phyloP scores from a whole-genome alignment of 64 coral and sea anemone species.

The Pocillopora verrucosa region DNA sequence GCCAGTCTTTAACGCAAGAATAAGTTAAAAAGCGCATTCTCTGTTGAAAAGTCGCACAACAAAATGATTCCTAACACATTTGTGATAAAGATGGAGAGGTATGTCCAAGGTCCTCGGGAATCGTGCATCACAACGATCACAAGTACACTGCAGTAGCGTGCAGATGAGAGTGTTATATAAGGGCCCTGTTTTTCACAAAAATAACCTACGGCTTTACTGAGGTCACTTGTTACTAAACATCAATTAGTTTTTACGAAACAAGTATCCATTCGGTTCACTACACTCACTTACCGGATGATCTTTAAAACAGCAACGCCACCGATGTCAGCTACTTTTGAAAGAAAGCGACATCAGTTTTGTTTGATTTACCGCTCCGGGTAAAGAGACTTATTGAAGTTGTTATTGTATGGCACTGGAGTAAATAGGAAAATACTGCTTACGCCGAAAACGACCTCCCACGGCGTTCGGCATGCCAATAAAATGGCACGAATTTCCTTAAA shows the following conservation, averaged over 20 bases:
- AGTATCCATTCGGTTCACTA: too few relatives aligned
- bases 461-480: constrained; percentile 3
- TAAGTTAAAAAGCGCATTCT: not conserved
- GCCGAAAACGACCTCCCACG: constrained; percentile 25
- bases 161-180: not conserved
- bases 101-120: not conserved
- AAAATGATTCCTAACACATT: not conserved
- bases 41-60: not conserved
- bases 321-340: not conserved
- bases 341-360: not conserved
- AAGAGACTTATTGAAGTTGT: not conserved
- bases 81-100: not conserved
- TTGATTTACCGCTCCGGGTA: not conserved
- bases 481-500: constrained; percentile 8
- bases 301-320: not conserved
- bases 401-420: constrained; percentile 18
- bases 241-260: not conserved
- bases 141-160: not conserved
- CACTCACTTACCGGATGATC: not conserved
- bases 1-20: not conserved
- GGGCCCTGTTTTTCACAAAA: not conserved
- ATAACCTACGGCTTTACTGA: not conserved
- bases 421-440: constrained; percentile 11
- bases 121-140: too few relatives aligned
- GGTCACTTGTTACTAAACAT: not conserved